phyloP scores from a whole-genome alignment of 2,113 vertebrate species.

The Leucoraja erinaceus region DNA sequence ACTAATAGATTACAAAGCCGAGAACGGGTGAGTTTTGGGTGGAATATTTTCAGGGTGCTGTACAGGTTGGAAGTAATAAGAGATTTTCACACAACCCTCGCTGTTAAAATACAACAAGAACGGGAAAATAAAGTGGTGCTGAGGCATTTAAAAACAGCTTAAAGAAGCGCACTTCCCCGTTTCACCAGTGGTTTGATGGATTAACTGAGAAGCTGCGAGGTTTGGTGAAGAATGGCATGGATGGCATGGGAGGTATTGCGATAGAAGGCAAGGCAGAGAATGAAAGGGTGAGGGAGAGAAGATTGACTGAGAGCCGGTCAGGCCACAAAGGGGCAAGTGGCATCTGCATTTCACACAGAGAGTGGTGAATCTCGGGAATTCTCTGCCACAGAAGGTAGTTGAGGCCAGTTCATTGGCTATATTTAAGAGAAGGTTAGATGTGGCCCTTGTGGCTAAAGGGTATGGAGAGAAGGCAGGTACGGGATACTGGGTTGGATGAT shows the following conservation, averaged over 20 bases:
- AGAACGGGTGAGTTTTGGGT: not conserved
- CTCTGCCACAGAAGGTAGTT: no score
- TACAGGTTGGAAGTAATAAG: not conserved
- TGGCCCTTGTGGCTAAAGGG: no score
- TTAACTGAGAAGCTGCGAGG: no score
- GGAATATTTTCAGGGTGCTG: not conserved
- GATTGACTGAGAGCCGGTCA: not conserved
- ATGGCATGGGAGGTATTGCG: no score
- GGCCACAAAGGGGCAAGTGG: not conserved
- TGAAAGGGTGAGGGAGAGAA: not conserved
- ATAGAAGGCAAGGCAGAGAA: not conserved
- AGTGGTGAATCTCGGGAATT: no score
- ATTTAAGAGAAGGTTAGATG: no score
- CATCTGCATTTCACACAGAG: no score
- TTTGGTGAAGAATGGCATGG: no score
- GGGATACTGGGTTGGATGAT: no score
- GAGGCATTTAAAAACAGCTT: not conserved
- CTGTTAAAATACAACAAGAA: not conserved
- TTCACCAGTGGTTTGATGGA: not conserved
- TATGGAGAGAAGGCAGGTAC: no score
- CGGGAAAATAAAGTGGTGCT: not conserved
- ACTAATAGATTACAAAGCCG: no score
- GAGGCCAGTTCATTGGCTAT: no score
- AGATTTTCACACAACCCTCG: not conserved
- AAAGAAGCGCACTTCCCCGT: not conserved